A percentile compares a stretch with the other conserved stretches of the same genome.
These are phyloP conservation scores for Myotis brandtii DNA, from an alignment of 2,113 vertebrate species.

Conservation along the genomic window DNA sequence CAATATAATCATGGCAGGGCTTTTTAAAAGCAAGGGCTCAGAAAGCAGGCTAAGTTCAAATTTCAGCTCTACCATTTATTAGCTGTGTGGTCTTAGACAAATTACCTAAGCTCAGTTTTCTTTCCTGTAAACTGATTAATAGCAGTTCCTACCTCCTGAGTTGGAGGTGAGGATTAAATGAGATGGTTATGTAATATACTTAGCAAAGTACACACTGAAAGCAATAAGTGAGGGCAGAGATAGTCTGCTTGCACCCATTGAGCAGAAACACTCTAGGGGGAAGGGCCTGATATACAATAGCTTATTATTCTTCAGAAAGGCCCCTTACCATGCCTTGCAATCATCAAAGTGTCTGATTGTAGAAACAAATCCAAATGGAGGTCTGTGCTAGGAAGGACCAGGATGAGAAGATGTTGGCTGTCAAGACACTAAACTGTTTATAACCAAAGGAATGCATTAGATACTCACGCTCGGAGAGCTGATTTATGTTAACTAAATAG, in stretches of 20 bases:
- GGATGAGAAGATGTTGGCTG: conserved; percentile 56
- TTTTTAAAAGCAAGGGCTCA: conserved; percentile 17
- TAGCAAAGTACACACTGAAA: not conserved
- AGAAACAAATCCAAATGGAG: conserved; percentile 64
- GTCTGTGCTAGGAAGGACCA: not conserved
- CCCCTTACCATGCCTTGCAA: not conserved
- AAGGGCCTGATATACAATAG: not conserved
- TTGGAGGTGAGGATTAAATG: not conserved
- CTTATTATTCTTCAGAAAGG: not conserved
- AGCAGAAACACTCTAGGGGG: not conserved
- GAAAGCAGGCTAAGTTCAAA: conserved; percentile 1
- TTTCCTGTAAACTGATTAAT: not conserved
- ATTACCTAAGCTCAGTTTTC: not conserved
- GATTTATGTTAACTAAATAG: conserved; percentile 75
- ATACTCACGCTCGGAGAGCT: conserved; percentile 35
- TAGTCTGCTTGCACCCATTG: not conserved
- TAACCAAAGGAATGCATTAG: conserved; percentile 70
- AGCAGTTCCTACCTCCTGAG: not conserved
- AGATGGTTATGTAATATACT: not conserved
- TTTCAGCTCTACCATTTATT: not conserved
- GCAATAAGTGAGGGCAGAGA: not conserved
- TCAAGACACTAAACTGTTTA: conserved; percentile 72
- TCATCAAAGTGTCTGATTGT: conserved; percentile 3
- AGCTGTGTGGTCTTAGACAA: not conserved
- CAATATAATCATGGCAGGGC: not conserved